A percentile compares a stretch with the other conserved stretches of the same genome.
phyloP scores from a whole-genome alignment of 1,140 invertebrate genomes.

The Drosophila ohnishii region DNA sequence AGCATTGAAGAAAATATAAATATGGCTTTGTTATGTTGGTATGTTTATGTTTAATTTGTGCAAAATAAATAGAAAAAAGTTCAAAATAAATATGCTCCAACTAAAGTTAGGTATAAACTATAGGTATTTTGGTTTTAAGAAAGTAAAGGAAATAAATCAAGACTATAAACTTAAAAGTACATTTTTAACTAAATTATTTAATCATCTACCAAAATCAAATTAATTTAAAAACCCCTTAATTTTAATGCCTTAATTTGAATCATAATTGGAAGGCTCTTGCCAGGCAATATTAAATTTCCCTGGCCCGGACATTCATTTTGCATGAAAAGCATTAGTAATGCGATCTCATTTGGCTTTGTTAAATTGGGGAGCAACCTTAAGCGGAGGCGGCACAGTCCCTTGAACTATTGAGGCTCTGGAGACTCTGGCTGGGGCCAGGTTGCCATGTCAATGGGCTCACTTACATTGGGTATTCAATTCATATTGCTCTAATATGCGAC shows the following conservation, averaged over 20 bases:
- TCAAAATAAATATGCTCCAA: rapidly evolving
- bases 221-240: too few species aligned
- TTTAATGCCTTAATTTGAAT: neutral
- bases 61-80: too few species aligned
- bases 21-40: too few species aligned
- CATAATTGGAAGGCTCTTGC: neutral
- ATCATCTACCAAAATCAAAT: too few species aligned
- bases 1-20: neutral
- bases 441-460: slow-evolving; percentile 48
- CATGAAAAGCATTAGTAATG: slow-evolving; percentile 34
- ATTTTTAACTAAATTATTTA: too few species aligned
- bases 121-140: neutral
- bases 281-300: slow-evolving; percentile 5
- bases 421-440: neutral
- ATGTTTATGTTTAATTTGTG: neutral
- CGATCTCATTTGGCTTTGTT: slow-evolving; percentile 34
- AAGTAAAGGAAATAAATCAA: neutral
- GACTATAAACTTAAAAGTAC: too few species aligned
- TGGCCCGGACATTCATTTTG: neutral
- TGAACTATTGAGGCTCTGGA: neutral
- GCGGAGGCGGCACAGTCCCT: neutral
- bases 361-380: neutral
- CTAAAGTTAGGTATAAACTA: neutral
- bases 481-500: slow-evolving; percentile 55
- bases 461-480: slow-evolving; percentile 40